Conservation (phyloP, 1,140 invertebrate genomes). For the Leptonema lineaticorne region DNA sequence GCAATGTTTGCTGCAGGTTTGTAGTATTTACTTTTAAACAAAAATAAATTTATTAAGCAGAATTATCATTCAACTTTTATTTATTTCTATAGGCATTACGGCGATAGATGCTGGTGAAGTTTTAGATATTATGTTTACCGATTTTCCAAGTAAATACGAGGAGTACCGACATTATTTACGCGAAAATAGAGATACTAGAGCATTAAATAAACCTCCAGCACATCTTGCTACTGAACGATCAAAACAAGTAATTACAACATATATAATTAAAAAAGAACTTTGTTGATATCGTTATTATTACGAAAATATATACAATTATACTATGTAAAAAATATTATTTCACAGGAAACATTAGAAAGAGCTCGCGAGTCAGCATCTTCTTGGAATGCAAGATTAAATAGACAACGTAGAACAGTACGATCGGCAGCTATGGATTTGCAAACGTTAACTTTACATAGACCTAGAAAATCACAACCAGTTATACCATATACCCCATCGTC, state of each 20-base stretch:
- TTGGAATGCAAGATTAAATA: constrained; percentile 88
- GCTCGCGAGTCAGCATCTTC: constrained; percentile 83
- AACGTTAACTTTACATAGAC: constrained; percentile 72
- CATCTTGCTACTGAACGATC: constrained; percentile 52
- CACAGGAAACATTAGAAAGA: constrained; percentile 76
- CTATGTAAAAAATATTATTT: background rate
- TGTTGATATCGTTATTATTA: background rate
- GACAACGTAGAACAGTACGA: constrained; percentile 55
- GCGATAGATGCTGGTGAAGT: constrained; percentile 89
- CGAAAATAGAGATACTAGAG: constrained; percentile 69
- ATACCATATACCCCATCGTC: constrained; percentile 59
- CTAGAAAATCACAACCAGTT: constrained; percentile 49
- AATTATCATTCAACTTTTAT: background rate
- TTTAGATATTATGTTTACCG: constrained; percentile 90
- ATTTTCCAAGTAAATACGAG: constrained; percentile 94
- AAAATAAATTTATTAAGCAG: no score
- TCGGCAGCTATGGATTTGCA: constrained; percentile 72
- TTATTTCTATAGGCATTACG: constrained; percentile 71
- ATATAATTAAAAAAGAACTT: background rate
- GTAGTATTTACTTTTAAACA: no score
- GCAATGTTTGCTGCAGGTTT: constrained; percentile 87
- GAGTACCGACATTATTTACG: constrained; percentile 84
- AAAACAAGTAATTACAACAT: constrained; percentile 45
- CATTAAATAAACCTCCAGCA: constrained; percentile 44
- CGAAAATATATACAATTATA: background rate